A percentile compares a stretch with the other conserved stretches of the same genome.
These are phyloP conservation scores for Limnodromus scolopaceus DNA, from an alignment of 2,797 vertebrate species.

Conservation along the genomic window DNA sequence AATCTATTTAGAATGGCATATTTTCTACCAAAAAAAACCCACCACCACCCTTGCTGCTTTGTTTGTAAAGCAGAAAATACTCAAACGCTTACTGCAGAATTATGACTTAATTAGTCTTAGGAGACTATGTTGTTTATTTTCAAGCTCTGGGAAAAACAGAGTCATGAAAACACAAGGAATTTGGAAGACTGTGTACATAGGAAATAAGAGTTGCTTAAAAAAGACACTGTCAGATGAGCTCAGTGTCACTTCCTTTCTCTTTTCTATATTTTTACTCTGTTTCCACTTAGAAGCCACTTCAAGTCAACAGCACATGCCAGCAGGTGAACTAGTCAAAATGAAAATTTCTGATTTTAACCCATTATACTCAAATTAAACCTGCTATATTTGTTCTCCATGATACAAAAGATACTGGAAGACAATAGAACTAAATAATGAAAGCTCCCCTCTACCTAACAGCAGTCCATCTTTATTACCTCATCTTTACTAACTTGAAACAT, in stretches of 20 bases:
- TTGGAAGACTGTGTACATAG: not conserved
- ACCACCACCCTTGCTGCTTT: not conserved
- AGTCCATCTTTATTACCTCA: not conserved
- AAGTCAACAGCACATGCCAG: not conserved
- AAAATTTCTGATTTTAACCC: not conserved
- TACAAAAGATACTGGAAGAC: not conserved
- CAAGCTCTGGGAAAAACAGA: not conserved
- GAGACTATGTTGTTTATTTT: not conserved
- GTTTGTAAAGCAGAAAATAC: not conserved
- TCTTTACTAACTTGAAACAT: not conserved
- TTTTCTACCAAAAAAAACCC: not conserved
- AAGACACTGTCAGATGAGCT: not conserved
- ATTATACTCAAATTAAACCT: not conserved
- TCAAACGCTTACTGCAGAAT: not conserved
- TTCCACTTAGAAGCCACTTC: not conserved
- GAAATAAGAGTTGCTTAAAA: not conserved
- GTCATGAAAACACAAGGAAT: not conserved
- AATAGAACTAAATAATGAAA: not conserved
- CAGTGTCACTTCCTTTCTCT: not conserved
- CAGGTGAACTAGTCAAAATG: not conserved
- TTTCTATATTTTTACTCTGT: not conserved
- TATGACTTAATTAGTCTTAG: not conserved
- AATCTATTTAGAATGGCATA: not conserved
- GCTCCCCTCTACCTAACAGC: not conserved
- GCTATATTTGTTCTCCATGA: not conserved